phyloP scores from a whole-genome alignment of 2,888 invertebrate genomes.

The Phaonia tiefii region DNA sequence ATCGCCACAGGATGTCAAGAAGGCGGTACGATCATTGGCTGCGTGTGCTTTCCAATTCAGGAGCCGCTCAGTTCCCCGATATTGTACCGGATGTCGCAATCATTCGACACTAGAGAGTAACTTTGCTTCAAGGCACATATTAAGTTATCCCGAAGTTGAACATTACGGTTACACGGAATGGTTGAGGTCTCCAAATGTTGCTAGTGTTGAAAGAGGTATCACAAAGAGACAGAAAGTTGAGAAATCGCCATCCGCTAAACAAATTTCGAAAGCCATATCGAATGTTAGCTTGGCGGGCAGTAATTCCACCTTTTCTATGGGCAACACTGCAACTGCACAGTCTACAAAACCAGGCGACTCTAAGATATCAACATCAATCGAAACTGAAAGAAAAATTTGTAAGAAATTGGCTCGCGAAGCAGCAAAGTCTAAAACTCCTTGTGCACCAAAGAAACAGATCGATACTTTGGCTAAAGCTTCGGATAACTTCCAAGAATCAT shows the following conservation, averaged over 20 bases:
- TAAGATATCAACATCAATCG: not conserved
- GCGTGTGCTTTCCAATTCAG: constrained; percentile 73
- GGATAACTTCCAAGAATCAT: constrained; percentile 28
- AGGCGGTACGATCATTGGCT: constrained; percentile 80
- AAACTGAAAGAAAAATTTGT: constrained; percentile 52
- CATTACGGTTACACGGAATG: constrained; percentile 60
- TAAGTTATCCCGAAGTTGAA: constrained; percentile 47
- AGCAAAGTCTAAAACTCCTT: constrained; percentile 56
- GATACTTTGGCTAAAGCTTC: constrained; percentile 44
- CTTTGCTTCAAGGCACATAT: constrained; percentile 44
- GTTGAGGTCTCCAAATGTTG: constrained; percentile 21
- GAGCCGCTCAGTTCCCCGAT: constrained; percentile 78
- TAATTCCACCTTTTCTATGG: constrained; percentile 80
- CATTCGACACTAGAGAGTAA: constrained; percentile 53
- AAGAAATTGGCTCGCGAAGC: constrained; percentile 68
- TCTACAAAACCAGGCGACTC: not conserved
- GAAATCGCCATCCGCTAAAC: constrained; percentile 55
- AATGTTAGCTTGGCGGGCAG: constrained; percentile 78
- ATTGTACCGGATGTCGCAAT: constrained; percentile 62
- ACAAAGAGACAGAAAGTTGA: constrained; percentile 40
- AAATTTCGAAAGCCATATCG: constrained; percentile 73
- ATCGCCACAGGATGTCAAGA: constrained; percentile 83
- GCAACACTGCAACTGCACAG: constrained; percentile 70
- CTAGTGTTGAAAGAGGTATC: not conserved
- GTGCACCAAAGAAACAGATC: constrained; percentile 38